Percentiles rank a stretch among this genome's conserved stretches.
These are phyloP conservation scores for Threskiornis aethiopicus DNA, from an alignment of 2,797 vertebrate genomes.

Conservation along the genomic window DNA sequence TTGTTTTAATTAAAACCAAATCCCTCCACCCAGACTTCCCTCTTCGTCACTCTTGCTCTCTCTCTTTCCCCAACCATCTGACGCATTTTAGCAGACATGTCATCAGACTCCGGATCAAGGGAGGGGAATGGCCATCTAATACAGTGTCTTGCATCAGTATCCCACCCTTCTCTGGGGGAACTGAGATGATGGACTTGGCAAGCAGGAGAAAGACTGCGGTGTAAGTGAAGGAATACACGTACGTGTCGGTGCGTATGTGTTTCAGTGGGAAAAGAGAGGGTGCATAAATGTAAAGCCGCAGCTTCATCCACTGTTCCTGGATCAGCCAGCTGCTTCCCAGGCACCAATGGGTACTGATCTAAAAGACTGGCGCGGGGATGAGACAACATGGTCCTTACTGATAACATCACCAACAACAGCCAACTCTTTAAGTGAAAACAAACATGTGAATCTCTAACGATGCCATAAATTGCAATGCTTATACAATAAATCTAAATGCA, in stretches of 20 bases:
- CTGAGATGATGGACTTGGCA: background rate
- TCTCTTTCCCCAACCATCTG: background rate
- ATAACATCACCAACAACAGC: background rate
- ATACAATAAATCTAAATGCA: background rate
- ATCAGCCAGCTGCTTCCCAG: background rate
- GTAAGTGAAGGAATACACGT: background rate
- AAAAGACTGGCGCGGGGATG: background rate
- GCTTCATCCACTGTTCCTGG: background rate
- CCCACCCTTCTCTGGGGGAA: slow-evolving; percentile 25
- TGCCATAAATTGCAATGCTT: accelerated
- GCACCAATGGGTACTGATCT: background rate
- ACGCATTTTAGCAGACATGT: slow-evolving; percentile 15
- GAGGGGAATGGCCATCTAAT: background rate
- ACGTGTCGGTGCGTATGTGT: accelerated
- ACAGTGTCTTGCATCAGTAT: background rate
- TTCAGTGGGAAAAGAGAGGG: background rate
- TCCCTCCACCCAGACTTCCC: slow-evolving; percentile 12
- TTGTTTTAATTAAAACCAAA: slow-evolving; percentile 63
- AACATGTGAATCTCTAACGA: background rate
- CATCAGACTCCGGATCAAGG: slow-evolving; percentile 30
- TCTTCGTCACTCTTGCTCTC: background rate
- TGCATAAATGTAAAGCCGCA: background rate
- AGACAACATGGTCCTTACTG: background rate
- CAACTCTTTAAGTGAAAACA: background rate
- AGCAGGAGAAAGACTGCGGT: background rate